Evolutionary conservation across 2,797 vertebrate genomes (phyloP).

Genomic region (Alectoris magna): DNA sequence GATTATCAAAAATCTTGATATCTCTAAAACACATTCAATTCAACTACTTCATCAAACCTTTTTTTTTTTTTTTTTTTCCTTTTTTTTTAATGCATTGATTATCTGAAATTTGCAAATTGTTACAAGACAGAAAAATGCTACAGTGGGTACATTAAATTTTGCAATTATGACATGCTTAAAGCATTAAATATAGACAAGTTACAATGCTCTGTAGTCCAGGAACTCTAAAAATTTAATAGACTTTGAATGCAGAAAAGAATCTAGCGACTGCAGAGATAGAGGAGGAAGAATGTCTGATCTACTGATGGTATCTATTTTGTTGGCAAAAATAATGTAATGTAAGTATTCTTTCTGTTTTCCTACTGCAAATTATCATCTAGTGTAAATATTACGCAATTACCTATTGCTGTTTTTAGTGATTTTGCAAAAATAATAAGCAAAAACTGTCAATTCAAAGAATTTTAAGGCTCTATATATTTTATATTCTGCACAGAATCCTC

Average conservation of each 20-base stretch:
- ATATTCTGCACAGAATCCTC: background rate
- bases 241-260: background rate
- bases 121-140: conserved; percentile 16
- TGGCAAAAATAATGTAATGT: background rate
- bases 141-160: background rate
- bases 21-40: background rate
- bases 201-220: conserved; percentile 31
- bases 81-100: conserved; percentile 6
- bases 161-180: conserved; percentile 50
- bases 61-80: background rate
- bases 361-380: background rate
- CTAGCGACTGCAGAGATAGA: background rate
- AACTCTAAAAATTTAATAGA: conserved; percentile 70
- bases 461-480: background rate
- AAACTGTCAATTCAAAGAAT: background rate
- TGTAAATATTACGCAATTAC: background rate
- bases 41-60: background rate
- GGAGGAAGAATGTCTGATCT: background rate
- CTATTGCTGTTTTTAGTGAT: background rate
- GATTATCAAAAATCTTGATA: background rate
- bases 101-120: conserved; percentile 26
- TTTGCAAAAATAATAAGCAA: background rate
- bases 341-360: background rate
- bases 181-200: conserved; percentile 74
- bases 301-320: background rate